Evolutionary conservation across 2,113 vertebrate genomes (phyloP).

Genomic region (Mohoua ochrocephala): DNA sequence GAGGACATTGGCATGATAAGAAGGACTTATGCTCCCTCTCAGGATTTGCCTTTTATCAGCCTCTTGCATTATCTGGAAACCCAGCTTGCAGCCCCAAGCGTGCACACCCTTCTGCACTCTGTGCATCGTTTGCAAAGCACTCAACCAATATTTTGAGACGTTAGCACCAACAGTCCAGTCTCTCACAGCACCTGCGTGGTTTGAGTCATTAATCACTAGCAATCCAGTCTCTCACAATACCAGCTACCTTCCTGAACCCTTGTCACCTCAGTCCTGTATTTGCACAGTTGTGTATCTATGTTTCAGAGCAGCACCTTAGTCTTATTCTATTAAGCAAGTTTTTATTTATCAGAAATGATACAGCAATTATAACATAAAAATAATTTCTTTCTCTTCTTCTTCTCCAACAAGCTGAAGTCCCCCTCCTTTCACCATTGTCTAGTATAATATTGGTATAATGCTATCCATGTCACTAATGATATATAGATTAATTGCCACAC

Average conservation of each 20-base stretch:
- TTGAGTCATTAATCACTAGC: not conserved
- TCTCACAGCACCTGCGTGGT: not conserved
- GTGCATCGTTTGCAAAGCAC: not conserved
- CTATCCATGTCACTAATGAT: not conserved
- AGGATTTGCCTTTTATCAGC: not conserved
- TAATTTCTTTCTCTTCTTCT: not conserved
- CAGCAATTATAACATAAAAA: not conserved
- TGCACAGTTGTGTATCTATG: not conserved
- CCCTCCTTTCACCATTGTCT: not conserved
- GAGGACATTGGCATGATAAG: not conserved
- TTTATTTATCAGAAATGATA: not conserved
- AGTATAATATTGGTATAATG: not conserved
- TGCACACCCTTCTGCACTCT: not conserved
- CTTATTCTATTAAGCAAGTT: not conserved
- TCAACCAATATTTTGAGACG: not conserved
- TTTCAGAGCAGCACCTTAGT: not conserved
- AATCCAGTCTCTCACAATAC: not conserved
- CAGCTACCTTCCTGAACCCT: not conserved
- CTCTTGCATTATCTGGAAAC: not conserved
- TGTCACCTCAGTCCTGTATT: not conserved
- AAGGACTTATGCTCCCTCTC: not conserved
- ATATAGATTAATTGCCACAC: not conserved
- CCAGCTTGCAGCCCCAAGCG: not conserved
- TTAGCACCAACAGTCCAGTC: not conserved
- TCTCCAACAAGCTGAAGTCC: not conserved